A percentile compares a stretch with the other conserved stretches of the same genome.
Conservation (phyloP, 30 jellyfish, hydroid and myxozoan species). For the Pseudorhiza aurosa region DNA sequence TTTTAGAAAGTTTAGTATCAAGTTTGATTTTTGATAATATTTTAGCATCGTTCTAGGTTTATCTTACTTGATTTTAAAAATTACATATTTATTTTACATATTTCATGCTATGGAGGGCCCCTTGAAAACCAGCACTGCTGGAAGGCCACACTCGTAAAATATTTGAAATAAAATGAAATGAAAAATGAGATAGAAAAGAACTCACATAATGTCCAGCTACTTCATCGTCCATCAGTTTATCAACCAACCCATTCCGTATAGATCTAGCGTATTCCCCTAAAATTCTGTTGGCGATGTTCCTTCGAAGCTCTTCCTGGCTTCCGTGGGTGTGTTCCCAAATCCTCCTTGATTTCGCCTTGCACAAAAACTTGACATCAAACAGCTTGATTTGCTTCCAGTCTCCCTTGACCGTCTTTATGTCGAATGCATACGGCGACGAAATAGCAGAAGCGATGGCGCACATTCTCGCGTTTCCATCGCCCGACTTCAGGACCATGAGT, state of each 20-base stretch:
- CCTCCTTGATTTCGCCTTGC: constrained; percentile 26
- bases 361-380: constrained; percentile 7
- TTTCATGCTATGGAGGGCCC: no score
- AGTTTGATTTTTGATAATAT: no score
- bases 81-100: no score
- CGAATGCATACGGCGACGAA: background rate
- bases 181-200: no score
- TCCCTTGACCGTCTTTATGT: background rate
- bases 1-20: no score
- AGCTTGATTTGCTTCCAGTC: background rate
- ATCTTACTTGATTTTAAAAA: no score
- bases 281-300: background rate
- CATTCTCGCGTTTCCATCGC: background rate
- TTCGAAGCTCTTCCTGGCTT: constrained; percentile 5
- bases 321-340: background rate
- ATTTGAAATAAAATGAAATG: no score
- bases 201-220: background rate
- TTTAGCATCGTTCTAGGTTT: no score
- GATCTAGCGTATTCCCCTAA: constrained; percentile 22
- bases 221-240: constrained; percentile 21
- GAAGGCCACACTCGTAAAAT: no score
- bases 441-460: constrained; percentile 2
- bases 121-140: no score
- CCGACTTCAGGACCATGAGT: background rate
- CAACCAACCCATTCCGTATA: constrained; percentile 19